phyloP scores from a whole-genome alignment of 2,113 vertebrate genomes.

The Fregata magnificens region DNA sequence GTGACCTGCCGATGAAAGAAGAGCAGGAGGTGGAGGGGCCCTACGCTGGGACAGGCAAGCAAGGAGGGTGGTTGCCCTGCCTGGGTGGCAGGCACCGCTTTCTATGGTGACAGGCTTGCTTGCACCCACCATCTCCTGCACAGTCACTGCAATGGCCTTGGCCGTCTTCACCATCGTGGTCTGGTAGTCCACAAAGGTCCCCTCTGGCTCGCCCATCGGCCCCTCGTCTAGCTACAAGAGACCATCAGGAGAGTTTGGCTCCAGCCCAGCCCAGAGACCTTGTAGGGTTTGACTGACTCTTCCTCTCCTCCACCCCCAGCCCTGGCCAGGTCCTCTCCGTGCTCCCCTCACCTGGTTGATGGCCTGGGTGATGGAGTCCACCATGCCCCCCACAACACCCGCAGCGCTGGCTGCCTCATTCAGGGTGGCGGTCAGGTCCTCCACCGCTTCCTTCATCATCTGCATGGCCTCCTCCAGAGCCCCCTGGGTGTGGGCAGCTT shows the following conservation, averaged over 20 bases:
- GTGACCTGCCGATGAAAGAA: slow-evolving; percentile 81
- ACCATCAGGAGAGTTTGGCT: neutral
- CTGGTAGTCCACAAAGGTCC: slow-evolving; percentile 98
- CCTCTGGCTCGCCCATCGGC: slow-evolving; percentile 85
- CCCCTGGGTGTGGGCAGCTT: slow-evolving; percentile 94
- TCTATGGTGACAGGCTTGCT: neutral
- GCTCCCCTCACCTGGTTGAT: slow-evolving; percentile 84
- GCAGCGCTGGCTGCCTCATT: slow-evolving; percentile 91
- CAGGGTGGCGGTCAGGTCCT: slow-evolving; percentile 90
- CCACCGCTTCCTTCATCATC: slow-evolving; percentile 98
- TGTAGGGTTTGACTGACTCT: neutral
- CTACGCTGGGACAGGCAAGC: neutral
- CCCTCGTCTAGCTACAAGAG: slow-evolving; percentile 84
- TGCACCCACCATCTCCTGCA: slow-evolving; percentile 92
- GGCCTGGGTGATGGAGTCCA: slow-evolving; percentile 92
- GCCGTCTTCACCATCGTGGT: slow-evolving; percentile 98
- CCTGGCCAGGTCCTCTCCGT: neutral
- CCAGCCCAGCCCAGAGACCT: neutral
- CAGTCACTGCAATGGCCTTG: slow-evolving; percentile 95
- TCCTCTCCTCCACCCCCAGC: neutral
- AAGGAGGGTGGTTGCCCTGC: neutral
- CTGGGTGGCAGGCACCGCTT: neutral
- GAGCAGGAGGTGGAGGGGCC: neutral
- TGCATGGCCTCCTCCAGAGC: slow-evolving; percentile 94
- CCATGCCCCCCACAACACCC: slow-evolving; percentile 95